A percentile compares a stretch with the other conserved stretches of the same genome.
These are phyloP conservation scores for Dascyllus trimaculatus DNA, from an alignment of 2,113 vertebrate species.

Conservation along the genomic window DNA sequence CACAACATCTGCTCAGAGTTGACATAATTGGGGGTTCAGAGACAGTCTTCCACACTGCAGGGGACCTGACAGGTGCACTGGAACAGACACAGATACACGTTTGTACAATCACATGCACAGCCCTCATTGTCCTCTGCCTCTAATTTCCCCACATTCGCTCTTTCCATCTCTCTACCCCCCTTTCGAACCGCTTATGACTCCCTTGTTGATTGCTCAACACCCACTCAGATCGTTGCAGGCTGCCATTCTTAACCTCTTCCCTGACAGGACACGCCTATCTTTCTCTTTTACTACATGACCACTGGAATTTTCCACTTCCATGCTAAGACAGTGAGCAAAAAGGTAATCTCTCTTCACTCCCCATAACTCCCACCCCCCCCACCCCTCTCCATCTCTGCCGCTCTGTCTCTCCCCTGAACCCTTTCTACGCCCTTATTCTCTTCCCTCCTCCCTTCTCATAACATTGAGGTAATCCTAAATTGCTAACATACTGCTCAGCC, in stretches of 20 bases:
- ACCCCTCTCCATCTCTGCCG: not conserved
- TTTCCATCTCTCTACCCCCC: conserved; percentile 23
- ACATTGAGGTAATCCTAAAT: conserved; percentile 83
- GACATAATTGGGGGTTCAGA: conserved; percentile 29
- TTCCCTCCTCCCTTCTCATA: conserved; percentile 68
- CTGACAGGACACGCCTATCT: conserved; percentile 74
- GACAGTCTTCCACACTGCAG: conserved; percentile 34
- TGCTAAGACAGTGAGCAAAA: conserved; percentile 68
- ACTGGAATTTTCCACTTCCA: conserved; percentile 85
- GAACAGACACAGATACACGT: conserved; percentile 40
- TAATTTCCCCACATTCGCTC: conserved; percentile 9
- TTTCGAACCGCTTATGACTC: conserved; percentile 48
- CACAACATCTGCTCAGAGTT: conserved; percentile 51
- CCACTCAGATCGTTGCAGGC: conserved; percentile 69
- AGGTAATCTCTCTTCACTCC: conserved; percentile 68
- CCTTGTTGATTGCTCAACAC: conserved; percentile 76
- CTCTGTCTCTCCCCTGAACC: conserved; percentile 42
- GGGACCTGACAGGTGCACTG: conserved; percentile 68
- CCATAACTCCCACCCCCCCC: not conserved
- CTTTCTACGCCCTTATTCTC: conserved; percentile 53
- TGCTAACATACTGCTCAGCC: conserved; percentile 80
- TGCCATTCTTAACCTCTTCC: conserved; percentile 76
- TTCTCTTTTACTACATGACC: conserved; percentile 70
- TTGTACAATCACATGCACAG: conserved; percentile 12
- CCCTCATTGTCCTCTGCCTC: conserved; percentile 30